These are phyloP conservation scores for Trissonchulus latispiculum DNA, from an alignment of 2,888 invertebrate genomes.

Conservation along the genomic window DNA sequence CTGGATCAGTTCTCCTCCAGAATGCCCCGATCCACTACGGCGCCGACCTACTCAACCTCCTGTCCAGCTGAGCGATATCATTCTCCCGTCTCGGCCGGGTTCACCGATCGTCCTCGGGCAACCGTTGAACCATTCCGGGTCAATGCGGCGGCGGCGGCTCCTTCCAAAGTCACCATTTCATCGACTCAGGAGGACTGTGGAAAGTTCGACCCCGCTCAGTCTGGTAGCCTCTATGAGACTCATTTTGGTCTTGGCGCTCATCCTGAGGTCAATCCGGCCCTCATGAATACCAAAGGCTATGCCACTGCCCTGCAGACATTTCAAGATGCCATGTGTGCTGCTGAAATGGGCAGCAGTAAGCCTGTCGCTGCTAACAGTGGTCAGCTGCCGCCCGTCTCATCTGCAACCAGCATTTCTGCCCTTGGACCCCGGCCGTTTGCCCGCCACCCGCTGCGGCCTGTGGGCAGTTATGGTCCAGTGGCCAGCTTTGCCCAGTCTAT, in stretches of 20 bases:
- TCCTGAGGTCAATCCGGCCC: not conserved
- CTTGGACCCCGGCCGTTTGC: no score
- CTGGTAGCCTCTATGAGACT: not conserved
- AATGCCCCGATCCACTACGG: not conserved
- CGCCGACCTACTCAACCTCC: no score
- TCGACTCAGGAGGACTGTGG: not conserved
- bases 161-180: not conserved
- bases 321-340: not conserved
- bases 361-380: not conserved
- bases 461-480: no score
- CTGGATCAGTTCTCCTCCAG: not conserved
- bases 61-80: no score
- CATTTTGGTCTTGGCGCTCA: no score
- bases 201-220: not conserved
- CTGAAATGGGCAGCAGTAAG: not conserved
- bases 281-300: constrained; percentile 21
- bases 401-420: not conserved
- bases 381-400: not conserved
- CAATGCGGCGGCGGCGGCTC: constrained; percentile 22
- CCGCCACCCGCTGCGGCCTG: no score
- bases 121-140: constrained; percentile 47
- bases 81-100: not conserved
- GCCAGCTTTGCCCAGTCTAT: no score
- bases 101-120: constrained; percentile 52
- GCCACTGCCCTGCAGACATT: constrained; percentile 8